Conservation (phyloP, 2,888 invertebrate species). For the Watsonalla binaria region DNA sequence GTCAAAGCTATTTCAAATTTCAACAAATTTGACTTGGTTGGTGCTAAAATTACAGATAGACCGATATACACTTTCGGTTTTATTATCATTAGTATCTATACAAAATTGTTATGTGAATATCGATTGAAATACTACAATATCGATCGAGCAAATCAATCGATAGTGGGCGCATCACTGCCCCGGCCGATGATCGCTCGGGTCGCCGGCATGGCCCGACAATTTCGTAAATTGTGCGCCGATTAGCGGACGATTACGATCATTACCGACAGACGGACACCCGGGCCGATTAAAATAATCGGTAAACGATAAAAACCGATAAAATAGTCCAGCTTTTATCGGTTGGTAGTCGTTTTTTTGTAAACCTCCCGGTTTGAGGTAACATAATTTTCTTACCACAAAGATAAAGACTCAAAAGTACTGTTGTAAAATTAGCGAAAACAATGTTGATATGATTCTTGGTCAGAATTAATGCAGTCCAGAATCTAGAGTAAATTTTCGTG, state of each 20-base stretch:
- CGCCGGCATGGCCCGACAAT: conserved; percentile 77
- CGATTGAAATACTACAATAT: neutral
- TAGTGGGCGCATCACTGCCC: conserved; percentile 54
- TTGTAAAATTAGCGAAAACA: neutral
- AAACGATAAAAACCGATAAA: conserved; percentile 73
- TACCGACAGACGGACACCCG: conserved; percentile 75
- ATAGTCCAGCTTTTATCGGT: conserved; percentile 55
- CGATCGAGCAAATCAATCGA: conserved; percentile 23
- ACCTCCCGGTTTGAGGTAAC: conserved; percentile 21
- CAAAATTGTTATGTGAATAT: too few relatives aligned
- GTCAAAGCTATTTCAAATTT: too few relatives aligned
- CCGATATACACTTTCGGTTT: too few relatives aligned
- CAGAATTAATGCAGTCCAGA: too few relatives aligned
- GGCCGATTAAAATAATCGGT: conserved; percentile 76
- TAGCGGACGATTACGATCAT: conserved; percentile 76
- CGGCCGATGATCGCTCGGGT: conserved; percentile 57
- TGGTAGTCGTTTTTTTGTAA: conserved; percentile 51
- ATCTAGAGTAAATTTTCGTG: too few relatives aligned
- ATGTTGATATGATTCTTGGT: neutral
- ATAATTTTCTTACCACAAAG: neutral
- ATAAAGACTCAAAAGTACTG: neutral
- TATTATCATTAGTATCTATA: too few relatives aligned
- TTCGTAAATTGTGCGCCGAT: conserved; percentile 77
- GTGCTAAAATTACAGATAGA: too few relatives aligned
- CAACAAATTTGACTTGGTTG: too few relatives aligned